Percentiles rank a stretch among this genome's conserved stretches.
phyloP scores from a whole-genome alignment of 2,113 vertebrate genomes.

The Plotosus lineatus region DNA sequence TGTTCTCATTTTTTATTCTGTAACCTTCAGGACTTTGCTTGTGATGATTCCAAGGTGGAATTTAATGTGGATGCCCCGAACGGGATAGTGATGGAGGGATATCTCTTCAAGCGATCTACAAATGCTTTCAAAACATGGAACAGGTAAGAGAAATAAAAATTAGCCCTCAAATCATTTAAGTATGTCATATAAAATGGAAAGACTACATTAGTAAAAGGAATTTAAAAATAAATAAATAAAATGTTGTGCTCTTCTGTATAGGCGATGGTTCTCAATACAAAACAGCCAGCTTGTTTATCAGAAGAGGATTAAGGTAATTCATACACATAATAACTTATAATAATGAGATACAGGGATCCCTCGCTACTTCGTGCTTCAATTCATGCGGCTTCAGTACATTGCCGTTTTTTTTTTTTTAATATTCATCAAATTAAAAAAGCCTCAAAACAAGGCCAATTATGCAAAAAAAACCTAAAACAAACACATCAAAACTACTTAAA shows the following conservation, averaged over 20 bases:
- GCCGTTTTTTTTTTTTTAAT: too few species aligned
- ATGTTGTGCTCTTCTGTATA: conserved; percentile 58
- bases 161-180: not conserved
- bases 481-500: too few species aligned
- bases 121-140: conserved; percentile 80
- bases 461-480: too few species aligned
- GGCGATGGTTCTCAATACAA: conserved; percentile 99
- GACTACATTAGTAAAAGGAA: too few species aligned
- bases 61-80: conserved; percentile 77
- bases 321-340: too few species aligned
- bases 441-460: too few species aligned
- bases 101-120: conserved; percentile 77
- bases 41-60: conserved; percentile 74
- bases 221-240: not conserved
- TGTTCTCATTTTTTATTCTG: not conserved
- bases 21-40: conserved; percentile 69
- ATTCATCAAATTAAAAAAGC: too few species aligned
- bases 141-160: conserved; percentile 57
- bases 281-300: conserved; percentile 98
- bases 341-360: too few species aligned
- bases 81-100: conserved; percentile 78
- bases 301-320: conserved; percentile 94
- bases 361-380: too few species aligned
- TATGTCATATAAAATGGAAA: not conserved
- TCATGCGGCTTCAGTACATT: too few species aligned